Conservation (phyloP, 1,140 invertebrate species). For the Camponotus vicinus region DNA sequence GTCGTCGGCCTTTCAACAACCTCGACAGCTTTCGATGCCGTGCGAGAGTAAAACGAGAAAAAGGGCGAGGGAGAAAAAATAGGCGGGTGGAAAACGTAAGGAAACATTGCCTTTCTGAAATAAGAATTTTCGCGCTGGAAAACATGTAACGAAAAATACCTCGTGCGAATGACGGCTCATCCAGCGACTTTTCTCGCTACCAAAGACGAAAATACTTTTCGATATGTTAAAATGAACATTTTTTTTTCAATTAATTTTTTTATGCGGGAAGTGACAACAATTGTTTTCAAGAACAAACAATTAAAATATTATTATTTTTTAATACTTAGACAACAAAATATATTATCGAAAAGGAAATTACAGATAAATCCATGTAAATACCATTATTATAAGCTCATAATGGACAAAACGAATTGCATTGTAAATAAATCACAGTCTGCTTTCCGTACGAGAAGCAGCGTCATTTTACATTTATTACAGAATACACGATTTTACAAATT, state of each 20-base stretch:
- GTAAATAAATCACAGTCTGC: conserved; percentile 25
- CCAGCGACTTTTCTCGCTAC: conserved; percentile 42
- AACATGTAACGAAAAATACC: conserved; percentile 53
- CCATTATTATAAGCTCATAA: background rate
- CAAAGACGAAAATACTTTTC: background rate
- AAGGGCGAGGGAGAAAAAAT: conserved; percentile 37
- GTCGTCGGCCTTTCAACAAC: conserved; percentile 35
- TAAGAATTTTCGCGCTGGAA: conserved; percentile 63
- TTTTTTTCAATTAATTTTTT: background rate
- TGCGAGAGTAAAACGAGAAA: conserved; percentile 56
- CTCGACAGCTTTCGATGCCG: conserved; percentile 70
- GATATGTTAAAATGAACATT: background rate
- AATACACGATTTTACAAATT: conserved; percentile 42
- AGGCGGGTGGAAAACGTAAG: conserved; percentile 34
- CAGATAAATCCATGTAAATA: background rate
- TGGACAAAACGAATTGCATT: conserved; percentile 10
- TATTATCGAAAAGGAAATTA: background rate
- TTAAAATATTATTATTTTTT: background rate
- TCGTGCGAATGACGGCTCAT: conserved; percentile 52
- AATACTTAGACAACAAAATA: too few relatives aligned
- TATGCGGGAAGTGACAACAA: background rate
- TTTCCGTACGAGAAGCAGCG: background rate
- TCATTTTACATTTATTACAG: conserved; percentile 51
- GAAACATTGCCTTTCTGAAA: conserved; percentile 51
- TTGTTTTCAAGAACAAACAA: background rate